phyloP scores from a whole-genome alignment of 2,113 vertebrate species.

The Loxodonta africana region DNA sequence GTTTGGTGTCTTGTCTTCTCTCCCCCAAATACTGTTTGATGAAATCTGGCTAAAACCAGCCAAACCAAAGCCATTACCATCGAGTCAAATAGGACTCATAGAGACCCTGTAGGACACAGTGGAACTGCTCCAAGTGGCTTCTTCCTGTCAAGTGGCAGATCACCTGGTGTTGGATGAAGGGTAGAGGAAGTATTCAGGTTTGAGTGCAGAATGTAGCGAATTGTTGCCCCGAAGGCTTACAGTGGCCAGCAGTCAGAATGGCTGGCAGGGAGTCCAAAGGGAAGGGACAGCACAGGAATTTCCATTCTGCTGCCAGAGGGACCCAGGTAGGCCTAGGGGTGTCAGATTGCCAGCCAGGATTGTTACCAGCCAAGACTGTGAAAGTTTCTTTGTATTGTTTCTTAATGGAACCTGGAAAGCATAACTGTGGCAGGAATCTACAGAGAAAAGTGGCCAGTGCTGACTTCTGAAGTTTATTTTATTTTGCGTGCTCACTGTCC shows the following conservation, averaged over 20 bases:
- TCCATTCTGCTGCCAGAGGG: not conserved
- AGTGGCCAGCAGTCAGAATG: not conserved
- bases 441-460: not conserved
- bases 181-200: conserved; percentile 51
- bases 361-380: not conserved
- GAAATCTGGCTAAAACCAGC: not conserved
- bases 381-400: conserved; percentile 41
- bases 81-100: no score
- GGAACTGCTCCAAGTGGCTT: not conserved
- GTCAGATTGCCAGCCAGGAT: not conserved
- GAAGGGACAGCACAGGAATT: not conserved
- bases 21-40: not conserved
- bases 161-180: not conserved
- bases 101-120: no score
- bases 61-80: no score
- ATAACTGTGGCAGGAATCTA: not conserved
- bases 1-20: conserved; percentile 41
- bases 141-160: not conserved
- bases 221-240: not conserved
- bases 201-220: not conserved
- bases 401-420: not conserved
- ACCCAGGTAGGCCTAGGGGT: not conserved
- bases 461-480: conserved; percentile 5
- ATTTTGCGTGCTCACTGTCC: not conserved
- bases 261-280: not conserved